These are phyloP conservation scores for Campoplex capitator DNA, from an alignment of 2,888 invertebrate species.

Conservation along the genomic window DNA sequence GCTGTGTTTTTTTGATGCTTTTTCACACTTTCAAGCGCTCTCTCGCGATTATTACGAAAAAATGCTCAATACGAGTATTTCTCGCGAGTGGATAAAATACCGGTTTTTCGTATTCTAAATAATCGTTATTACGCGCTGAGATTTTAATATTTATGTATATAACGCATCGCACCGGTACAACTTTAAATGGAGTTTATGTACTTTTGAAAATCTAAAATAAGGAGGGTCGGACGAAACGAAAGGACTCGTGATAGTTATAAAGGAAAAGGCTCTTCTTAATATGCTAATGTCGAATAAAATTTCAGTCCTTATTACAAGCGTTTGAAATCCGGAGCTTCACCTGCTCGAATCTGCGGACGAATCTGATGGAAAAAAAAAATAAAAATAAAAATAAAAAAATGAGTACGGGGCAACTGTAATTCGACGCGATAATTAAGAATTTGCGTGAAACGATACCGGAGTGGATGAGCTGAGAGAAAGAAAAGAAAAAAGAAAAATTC, in stretches of 20 bases:
- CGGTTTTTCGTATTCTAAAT: background rate
- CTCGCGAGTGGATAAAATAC: no score
- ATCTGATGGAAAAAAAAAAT: constrained; percentile 1
- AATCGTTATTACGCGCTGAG: background rate
- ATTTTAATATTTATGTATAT: background rate
- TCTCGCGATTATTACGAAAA: background rate
- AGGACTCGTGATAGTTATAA: background rate
- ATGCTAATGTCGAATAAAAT: constrained; percentile 24
- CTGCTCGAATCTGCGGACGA: constrained; percentile 33
- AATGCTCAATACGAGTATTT: background rate
- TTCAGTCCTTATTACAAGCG: constrained; percentile 18
- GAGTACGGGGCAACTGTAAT: constrained; percentile 36
- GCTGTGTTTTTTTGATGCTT: background rate
- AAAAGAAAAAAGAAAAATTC: background rate
- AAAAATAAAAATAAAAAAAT: background rate
- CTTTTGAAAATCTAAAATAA: background rate
- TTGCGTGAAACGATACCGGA: constrained; percentile 54
- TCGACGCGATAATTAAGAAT: constrained; percentile 64
- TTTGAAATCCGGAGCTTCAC: constrained; percentile 42
- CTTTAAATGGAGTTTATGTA: background rate
- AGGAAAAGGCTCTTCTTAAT: background rate
- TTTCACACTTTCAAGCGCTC: background rate
- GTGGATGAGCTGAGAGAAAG: constrained; percentile 41
- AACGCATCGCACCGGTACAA: background rate
- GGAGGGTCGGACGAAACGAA: background rate